Conservation (phyloP, 2,797 vertebrate species). For the Clamator glandarius region DNA sequence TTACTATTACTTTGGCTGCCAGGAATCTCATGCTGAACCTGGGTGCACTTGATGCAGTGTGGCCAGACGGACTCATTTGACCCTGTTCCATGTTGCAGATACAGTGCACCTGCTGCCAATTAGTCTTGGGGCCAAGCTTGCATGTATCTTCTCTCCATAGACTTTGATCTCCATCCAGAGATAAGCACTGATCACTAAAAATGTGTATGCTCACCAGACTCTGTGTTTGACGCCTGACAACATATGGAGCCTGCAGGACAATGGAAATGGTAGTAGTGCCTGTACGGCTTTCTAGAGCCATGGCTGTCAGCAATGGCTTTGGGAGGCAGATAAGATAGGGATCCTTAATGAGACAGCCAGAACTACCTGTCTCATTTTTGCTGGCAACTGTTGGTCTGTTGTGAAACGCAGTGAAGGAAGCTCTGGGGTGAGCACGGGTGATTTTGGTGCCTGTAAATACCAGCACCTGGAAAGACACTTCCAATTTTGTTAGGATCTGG, state of each 20-base stretch:
- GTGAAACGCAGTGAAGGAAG: conserved; percentile 48
- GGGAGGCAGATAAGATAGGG: conserved; percentile 72
- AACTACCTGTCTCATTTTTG: background rate
- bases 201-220: conserved; percentile 48
- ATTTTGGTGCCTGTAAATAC: conserved; percentile 44
- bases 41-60: rapidly evolving
- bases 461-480: conserved; percentile 46
- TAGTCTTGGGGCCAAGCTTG: conserved; percentile 52
- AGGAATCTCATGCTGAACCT: conserved; percentile 44
- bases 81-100: conserved; percentile 29
- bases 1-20: conserved; percentile 61
- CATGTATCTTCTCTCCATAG: conserved; percentile 65
- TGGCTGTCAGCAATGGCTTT: conserved; percentile 27
- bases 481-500: conserved; percentile 70
- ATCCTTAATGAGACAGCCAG: conserved; percentile 2
- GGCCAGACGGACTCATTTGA: rapidly evolving
- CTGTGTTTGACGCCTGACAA: background rate
- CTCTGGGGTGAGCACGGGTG: background rate
- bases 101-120: conserved; percentile 71
- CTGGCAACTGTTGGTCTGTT: background rate
- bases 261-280: conserved; percentile 6
- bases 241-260: conserved; percentile 24
- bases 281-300: background rate
- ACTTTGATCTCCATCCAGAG: conserved; percentile 40
- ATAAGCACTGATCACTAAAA: conserved; percentile 71